phyloP scores from a whole-genome alignment of 2,888 invertebrate genomes.

The Philereme transversata region DNA sequence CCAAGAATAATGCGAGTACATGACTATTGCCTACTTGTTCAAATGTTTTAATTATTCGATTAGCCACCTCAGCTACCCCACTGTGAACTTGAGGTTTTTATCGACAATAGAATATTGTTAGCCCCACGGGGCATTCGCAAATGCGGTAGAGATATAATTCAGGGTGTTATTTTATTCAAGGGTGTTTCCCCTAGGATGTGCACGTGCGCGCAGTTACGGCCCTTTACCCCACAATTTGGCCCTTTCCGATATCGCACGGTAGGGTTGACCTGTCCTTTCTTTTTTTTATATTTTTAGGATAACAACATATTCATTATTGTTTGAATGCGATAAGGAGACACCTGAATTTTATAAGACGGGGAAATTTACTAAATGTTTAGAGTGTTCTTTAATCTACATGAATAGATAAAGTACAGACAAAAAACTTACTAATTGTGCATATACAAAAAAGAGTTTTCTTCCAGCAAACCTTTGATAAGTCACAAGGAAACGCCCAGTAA shows the following conservation, averaged over 20 bases:
- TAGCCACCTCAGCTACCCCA: conserved; percentile 38
- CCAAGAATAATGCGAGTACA: too few relatives aligned
- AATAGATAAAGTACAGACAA: too few relatives aligned
- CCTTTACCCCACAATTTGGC: conserved; percentile 50
- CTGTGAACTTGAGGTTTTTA: conserved; percentile 67
- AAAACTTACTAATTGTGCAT: too few relatives aligned
- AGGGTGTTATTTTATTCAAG: conserved; percentile 58
- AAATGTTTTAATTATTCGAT: conserved; percentile 23
- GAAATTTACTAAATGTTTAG: neutral
- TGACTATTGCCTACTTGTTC: too few relatives aligned
- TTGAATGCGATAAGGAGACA: conserved; percentile 27
- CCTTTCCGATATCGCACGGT: conserved; percentile 49
- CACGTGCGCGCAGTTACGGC: conserved; percentile 75
- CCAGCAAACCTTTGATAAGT: too few relatives aligned
- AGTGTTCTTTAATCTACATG: too few relatives aligned
- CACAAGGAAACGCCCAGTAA: too few relatives aligned
- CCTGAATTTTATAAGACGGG: neutral
- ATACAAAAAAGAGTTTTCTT: too few relatives aligned
- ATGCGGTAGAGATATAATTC: conserved; percentile 59
- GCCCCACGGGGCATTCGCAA: conserved; percentile 61
- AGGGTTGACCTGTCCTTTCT: conserved; percentile 69
- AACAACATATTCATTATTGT: conserved; percentile 47
- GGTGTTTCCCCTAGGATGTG: conserved; percentile 37
- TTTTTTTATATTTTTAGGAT: conserved; percentile 49
- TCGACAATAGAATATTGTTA: conserved; percentile 65